Evolutionary conservation across 2,888 invertebrate species (phyloP), one percentile per base, ranked within the genome.

Genomic region (Eumerus sabulonum): DNA sequence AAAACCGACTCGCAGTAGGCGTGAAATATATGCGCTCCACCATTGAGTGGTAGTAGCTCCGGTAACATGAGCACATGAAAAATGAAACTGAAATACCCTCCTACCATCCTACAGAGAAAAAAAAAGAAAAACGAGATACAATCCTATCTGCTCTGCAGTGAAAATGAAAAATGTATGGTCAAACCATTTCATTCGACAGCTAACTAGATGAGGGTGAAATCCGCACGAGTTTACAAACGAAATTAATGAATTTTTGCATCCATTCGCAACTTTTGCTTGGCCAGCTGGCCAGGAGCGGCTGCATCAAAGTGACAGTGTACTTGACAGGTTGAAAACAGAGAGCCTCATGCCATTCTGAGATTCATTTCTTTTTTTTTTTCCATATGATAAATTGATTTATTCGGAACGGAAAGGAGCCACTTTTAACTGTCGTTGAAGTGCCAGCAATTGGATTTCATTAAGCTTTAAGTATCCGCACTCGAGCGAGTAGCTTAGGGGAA

Each of bases 141-240:
- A 2, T 5, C 9, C 3, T n/a, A 36, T 16, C 9, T 27, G 13
- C 16, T 18, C 18, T 36, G 1, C n/a, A 36, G 45, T 35, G 38
- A 36, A 38, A 54, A 54, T 64, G 36, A 45, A 38, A 64, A 54
- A 64, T 36, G 45, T 18, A 54, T 64, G 45, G 54, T 54, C 54
- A 36, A 45, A 18, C 54, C 53, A 36, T 36, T 14, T 48, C 60
- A 14, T 47, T 60, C 14, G 38, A 38, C 36, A 13, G 45, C 17
- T 38, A 53, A 45, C 12, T 17, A 35, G 2, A 12, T 19, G 64
- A 54, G 54, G 45, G 53, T 45, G 36, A 53, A 53, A 44, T 53
- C 53, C 64, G 19, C 53, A 64, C 36, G 36, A 45, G 35, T 64
- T 54, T 64, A 17, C 53, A 45, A 53, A 12, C 45, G 45, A 45